A percentile compares a stretch with the other conserved stretches of the same genome.
These are phyloP conservation scores for Sminthopsis crassicaudata DNA, from an alignment of 2,113 vertebrate genomes.

Conservation along the genomic window DNA sequence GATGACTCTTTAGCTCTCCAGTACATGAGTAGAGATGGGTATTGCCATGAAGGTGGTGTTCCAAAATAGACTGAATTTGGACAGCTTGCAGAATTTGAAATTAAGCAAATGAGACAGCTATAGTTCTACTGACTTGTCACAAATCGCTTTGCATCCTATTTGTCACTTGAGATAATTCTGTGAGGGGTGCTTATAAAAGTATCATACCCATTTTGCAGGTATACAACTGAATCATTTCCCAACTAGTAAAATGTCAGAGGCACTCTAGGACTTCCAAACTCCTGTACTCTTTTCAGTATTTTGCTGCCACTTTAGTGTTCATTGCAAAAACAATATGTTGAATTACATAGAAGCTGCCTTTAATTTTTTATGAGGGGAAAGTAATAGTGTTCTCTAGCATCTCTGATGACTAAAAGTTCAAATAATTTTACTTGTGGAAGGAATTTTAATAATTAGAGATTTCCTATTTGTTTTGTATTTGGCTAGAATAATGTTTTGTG, in stretches of 20 bases:
- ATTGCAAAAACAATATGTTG: background rate
- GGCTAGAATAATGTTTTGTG: slow-evolving; percentile 33
- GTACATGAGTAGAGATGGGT: too few relatives aligned
- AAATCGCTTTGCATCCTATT: background rate
- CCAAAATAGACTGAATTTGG: background rate
- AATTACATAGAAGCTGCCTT: background rate
- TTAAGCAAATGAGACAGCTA: background rate
- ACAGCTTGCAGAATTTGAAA: background rate
- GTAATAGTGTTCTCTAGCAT: background rate
- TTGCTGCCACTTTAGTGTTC: background rate
- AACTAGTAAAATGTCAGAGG: background rate
- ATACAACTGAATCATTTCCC: background rate
- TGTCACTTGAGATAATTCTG: background rate
- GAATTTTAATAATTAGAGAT: background rate
- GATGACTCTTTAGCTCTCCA: background rate
- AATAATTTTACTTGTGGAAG: slow-evolving; percentile 10
- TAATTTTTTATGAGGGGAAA: background rate
- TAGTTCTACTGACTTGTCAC: background rate
- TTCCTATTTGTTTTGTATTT: slow-evolving; percentile 28
- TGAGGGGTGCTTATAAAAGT: background rate
- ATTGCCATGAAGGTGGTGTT: background rate
- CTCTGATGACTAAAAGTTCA: background rate
- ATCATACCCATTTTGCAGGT: background rate
- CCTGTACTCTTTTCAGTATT: background rate
- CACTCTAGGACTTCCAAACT: background rate